Conservation (phyloP, 2,888 invertebrate species). For the Dilophus febrilis region DNA sequence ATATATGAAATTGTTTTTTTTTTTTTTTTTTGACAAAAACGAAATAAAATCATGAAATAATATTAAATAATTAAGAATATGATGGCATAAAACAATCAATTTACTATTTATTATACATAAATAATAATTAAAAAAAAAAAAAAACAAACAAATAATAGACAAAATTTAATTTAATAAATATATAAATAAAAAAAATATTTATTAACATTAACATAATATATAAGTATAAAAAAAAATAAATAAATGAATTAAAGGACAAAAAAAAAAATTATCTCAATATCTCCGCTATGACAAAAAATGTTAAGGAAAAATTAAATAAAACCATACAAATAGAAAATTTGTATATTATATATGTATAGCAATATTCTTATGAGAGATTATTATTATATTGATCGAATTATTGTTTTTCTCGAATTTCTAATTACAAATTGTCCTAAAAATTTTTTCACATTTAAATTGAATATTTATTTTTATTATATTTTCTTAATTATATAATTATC, state of each 20-base stretch:
- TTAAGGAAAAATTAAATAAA: too few relatives aligned
- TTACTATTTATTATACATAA: neutral
- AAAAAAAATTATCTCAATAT: slow-evolving; percentile 3
- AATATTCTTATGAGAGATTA: slow-evolving; percentile 4
- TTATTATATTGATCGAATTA: too few relatives aligned
- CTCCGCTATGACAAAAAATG: too few relatives aligned
- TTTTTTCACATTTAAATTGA: too few relatives aligned
- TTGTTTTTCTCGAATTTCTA: too few relatives aligned
- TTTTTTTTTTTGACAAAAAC: too few relatives aligned
- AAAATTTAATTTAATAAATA: neutral
- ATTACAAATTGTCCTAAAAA: too few relatives aligned
- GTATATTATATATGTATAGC: too few relatives aligned
- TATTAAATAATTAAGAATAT: slow-evolving; percentile 4
- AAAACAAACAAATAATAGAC: slow-evolving; percentile 4
- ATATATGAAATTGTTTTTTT: too few relatives aligned
- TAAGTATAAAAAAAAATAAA: neutral
- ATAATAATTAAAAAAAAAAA: slow-evolving; percentile 5
- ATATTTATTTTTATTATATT: too few relatives aligned
- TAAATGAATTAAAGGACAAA: slow-evolving; percentile 1
- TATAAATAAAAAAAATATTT: slow-evolving; percentile 4
- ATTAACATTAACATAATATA: neutral
- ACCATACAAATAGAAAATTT: too few relatives aligned
- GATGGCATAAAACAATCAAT: slow-evolving; percentile 5
- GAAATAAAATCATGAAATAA: slow-evolving; percentile 3
- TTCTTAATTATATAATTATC: too few relatives aligned